Evolutionary conservation across 2,113 vertebrate species (phyloP).

Genomic region (Dromas ardeola): DNA sequence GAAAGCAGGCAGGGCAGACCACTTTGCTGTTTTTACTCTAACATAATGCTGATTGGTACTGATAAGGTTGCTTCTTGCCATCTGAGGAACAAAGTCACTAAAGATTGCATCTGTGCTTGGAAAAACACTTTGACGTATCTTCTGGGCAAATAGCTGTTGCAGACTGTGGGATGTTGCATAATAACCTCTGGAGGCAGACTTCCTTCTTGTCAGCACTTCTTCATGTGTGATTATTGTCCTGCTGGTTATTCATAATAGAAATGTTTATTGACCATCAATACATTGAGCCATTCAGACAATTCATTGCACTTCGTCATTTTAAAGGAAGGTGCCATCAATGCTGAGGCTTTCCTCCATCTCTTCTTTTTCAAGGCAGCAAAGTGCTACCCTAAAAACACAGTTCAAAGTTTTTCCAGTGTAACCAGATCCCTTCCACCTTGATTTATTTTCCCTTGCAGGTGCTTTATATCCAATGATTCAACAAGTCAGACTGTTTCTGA

Average conservation of each 20-base stretch:
- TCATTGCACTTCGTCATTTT: constrained; percentile 71
- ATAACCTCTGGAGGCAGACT: constrained; percentile 45
- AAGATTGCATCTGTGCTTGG: neutral
- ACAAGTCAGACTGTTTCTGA: constrained; percentile 40
- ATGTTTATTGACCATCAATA: constrained; percentile 76
- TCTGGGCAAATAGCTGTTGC: neutral
- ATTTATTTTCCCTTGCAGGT: constrained; percentile 41
- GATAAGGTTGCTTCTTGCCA: neutral
- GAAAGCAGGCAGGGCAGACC: neutral
- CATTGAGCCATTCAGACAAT: constrained; percentile 16
- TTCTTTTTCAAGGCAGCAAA: neutral
- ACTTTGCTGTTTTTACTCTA: neutral
- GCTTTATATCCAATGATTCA: constrained; percentile 30
- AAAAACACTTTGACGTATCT: neutral
- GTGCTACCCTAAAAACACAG: neutral
- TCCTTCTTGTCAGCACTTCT: constrained; percentile 51
- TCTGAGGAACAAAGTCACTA: neutral
- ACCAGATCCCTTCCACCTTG: constrained; percentile 40
- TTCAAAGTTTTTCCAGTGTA: constrained; percentile 45
- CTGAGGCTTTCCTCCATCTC: constrained; percentile 19
- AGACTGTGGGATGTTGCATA: constrained; percentile 29
- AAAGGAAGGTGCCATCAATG: constrained; percentile 53
- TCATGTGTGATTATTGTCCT: constrained; percentile 50
- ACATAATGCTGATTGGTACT: neutral
- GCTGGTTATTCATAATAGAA: constrained; percentile 72